Evolutionary conservation across 92 coral and sea anemone genomes (phyloP), one percentile per base, ranked within the genome.

Genomic region (Zoanthus gigantus): DNA sequence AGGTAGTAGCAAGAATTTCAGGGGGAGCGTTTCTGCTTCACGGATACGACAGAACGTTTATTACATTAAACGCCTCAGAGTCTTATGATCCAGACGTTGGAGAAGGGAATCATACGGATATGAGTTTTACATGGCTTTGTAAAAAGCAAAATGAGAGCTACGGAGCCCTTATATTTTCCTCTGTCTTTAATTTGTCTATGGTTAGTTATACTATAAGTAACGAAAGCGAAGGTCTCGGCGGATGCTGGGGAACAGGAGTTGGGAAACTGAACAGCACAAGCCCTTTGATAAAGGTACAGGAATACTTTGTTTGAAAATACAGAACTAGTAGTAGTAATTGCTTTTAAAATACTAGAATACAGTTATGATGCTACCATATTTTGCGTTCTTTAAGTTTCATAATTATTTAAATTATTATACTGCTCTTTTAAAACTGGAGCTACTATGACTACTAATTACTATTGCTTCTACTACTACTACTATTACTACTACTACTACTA

Each of bases 81-180:
- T 91, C 93, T 4, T 83, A 87, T 71, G 93, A 91, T 74, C 91
- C 93, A 14, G 90, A 82, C 77, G 77, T 83, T 1, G 89, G 91
- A 52, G 29, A 34, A 50, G 75, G 61, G 12, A 66, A 75, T 61
- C 45, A 77, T 42, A 78, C 77, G 15, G 93, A 75, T n/a, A 82
- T 91, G 77, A 30, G 53, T 28, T 91, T 91, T 65, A 87, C 85
- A 7, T 91, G 93, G 93, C 29, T 87, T 29, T 91, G 93, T 56
- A 86, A 90, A 48, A 80, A 74, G 37, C 44, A 34, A 30, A 90
- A 79, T 17, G 93, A 91, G 61, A 37, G 1, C 2, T 91, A 83
- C 71, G 88, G 89, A 8, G 48, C 84, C 15, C 48, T 47, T 12
- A 73, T 50, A 29, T 76, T 50, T 32, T 30, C 14, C 15, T 18